phyloP scores from a whole-genome alignment of 2,888 invertebrate genomes.

The Drosophila yooni region DNA sequence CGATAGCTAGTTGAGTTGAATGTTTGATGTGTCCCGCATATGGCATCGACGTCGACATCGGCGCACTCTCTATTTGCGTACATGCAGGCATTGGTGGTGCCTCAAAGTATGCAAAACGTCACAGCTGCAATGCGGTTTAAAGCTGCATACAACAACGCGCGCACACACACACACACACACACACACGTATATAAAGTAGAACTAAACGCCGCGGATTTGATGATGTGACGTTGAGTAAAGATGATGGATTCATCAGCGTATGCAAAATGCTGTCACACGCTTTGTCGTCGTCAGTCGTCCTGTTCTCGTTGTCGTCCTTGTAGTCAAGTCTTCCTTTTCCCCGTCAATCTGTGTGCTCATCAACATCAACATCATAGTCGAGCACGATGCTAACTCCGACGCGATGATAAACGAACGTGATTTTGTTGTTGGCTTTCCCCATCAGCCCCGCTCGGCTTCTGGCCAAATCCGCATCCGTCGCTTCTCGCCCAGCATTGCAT shows the following conservation, averaged over 20 bases:
- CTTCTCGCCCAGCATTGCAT: slow-evolving; percentile 52
- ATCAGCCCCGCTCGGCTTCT: slow-evolving; percentile 9
- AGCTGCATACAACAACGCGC: slow-evolving; percentile 17
- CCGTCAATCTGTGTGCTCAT: slow-evolving; percentile 68
- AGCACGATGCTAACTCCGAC: slow-evolving; percentile 64
- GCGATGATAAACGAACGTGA: slow-evolving; percentile 79
- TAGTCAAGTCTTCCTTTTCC: slow-evolving; percentile 12
- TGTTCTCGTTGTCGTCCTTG: slow-evolving; percentile 43
- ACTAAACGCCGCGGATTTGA: slow-evolving; percentile 79
- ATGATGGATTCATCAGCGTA: slow-evolving; percentile 83
- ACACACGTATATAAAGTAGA: slow-evolving; percentile 57
- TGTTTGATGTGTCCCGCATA: slow-evolving; percentile 66
- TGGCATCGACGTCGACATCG: slow-evolving; percentile 14
- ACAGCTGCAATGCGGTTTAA: slow-evolving; percentile 53
- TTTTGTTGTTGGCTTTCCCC: slow-evolving; percentile 69
- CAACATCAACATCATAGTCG: slow-evolving; percentile 79
- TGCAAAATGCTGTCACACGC: slow-evolving; percentile 82
- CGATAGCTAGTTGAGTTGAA: slow-evolving; percentile 21
- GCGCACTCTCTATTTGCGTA: slow-evolving; percentile 53
- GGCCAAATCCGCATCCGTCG: slow-evolving; percentile 56
- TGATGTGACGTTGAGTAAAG: slow-evolving; percentile 83
- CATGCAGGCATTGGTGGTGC: slow-evolving; percentile 45
- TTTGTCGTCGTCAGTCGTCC: slow-evolving; percentile 62
- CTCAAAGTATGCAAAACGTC: slow-evolving; percentile 39
- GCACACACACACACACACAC: not conserved